Base-by-base conservation (phyloP, 2,888 invertebrate genomes). In the Nowickia ferox region DNA sequence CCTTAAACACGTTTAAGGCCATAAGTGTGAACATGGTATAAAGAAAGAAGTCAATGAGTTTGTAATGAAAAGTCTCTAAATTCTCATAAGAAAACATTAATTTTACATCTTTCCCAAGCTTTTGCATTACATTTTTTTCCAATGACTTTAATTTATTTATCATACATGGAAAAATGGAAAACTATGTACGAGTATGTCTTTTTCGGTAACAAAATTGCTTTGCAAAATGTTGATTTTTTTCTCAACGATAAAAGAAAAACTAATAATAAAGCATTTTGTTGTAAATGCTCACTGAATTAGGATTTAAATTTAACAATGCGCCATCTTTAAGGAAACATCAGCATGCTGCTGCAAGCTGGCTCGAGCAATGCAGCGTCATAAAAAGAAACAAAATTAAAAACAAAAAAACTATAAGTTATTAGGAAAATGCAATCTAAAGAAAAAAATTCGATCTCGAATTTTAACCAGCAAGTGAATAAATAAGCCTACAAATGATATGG, bases 291-390 rank as follows among this genome's bases (percentile, higher is more conserved):
- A 76, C 79, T 86, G 79, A 79, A 83, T 86, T 86, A 76, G 83
- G 86, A 79, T 83, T 75, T 82, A 82, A 85, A 85, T 85, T 82
- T 78, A 85, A 85, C 78, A 82, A 85, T 78, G 57, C 66, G 46
- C 68, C 63, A 78, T 78, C 77, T 66, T 46, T 63, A 74, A 76
- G 55, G 55, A 51, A 80, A 84, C 66, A 44, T 61, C 48, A 75
- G 61, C 48, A 69, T 65, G 59, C n/a, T 59, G 76, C 66, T 17
- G 17, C 59, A 63, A 10, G 44, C 15, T 42, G 9, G n/a, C 17
- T 9, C 13, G 5, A 46, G 9, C n/a, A 22, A 57, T n/a, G 17
- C 13, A 30, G 44, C 46, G 42, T 38, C 19, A 44, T 17, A 10
- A 51, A 63, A 17, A 1, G 48, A 11, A 42, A 15, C 17, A 68